phyloP scores from a whole-genome alignment of 1,140 invertebrate species.

The Aleiodes sp. region DNA sequence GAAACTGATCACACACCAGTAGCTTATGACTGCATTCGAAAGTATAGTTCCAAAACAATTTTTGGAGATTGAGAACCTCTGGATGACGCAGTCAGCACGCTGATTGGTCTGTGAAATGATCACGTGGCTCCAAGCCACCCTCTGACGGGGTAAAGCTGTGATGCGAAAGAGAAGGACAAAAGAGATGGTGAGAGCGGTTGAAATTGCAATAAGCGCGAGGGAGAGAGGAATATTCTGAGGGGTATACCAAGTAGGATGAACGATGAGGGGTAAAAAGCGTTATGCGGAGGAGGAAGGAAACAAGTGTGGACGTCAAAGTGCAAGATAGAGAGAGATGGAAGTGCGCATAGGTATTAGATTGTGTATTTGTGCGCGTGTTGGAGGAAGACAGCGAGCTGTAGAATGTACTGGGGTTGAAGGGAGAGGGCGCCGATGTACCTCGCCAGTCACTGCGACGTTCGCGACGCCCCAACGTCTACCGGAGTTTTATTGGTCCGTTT shows the following conservation, averaged over 20 bases:
- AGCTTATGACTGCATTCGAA: too few relatives aligned
- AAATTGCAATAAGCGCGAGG: conserved; percentile 24
- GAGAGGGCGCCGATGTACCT: conserved; percentile 47
- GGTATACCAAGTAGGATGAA: conserved; percentile 21
- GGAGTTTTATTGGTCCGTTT: conserved; percentile 52
- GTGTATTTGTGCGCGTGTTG: not conserved
- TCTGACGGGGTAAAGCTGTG: conserved; percentile 32
- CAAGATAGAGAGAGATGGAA: conserved; percentile 22
- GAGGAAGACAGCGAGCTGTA: not conserved
- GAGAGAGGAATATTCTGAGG: not conserved
- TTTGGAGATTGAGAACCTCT: conserved; percentile 42
- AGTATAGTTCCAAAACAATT: too few relatives aligned
- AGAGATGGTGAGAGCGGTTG: too few relatives aligned
- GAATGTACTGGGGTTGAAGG: conserved; percentile 27
- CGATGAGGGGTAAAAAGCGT: conserved; percentile 13
- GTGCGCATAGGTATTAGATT: not conserved
- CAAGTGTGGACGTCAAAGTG: conserved; percentile 7
- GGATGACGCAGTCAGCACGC: conserved; percentile 44
- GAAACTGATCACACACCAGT: too few relatives aligned
- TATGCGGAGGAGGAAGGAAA: conserved; percentile 9
- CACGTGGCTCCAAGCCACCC: conserved; percentile 45
- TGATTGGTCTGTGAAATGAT: conserved; percentile 44
- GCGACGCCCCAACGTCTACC: conserved; percentile 61
- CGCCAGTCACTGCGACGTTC: conserved; percentile 65
- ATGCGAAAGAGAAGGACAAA: too few relatives aligned